These are phyloP conservation scores for Galago senegalensis DNA, from an alignment of 2,797 vertebrate species.

Conservation along the genomic window DNA sequence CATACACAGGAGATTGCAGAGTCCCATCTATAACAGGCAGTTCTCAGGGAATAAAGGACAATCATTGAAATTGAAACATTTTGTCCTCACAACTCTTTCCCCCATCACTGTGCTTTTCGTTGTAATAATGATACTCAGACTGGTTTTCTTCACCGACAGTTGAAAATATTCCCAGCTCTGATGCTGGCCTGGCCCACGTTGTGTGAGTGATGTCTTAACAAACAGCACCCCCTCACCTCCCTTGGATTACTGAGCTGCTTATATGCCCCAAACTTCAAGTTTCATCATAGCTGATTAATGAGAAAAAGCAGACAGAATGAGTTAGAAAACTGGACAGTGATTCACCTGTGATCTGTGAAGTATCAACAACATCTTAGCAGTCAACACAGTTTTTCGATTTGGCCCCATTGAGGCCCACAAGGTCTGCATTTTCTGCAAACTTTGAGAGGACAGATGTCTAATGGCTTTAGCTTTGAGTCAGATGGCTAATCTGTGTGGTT, in stretches of 20 bases:
- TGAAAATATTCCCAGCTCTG: not conserved
- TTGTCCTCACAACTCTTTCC: no score
- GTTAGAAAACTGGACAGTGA: not conserved
- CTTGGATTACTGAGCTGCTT: not conserved
- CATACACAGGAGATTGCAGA: not conserved
- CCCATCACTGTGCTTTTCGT: rapidly evolving
- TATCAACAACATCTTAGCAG: not conserved
- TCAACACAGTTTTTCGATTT: not conserved
- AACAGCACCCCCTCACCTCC: not conserved
- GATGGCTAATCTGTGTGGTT: not conserved
- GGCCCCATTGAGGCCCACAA: not conserved
- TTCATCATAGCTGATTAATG: not conserved
- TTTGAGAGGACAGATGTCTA: not conserved
- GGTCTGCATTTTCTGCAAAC: not conserved
- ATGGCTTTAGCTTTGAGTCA: not conserved
- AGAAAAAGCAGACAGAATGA: not conserved
- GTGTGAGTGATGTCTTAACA: not conserved
- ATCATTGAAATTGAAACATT: not conserved
- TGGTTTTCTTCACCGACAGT: not conserved
- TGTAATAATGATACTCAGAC: not conserved
- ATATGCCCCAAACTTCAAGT: not conserved
- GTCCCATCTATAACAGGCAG: rapidly evolving
- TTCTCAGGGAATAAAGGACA: not conserved
- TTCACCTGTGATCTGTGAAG: not conserved
- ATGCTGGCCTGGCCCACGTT: rapidly evolving